Conservation (phyloP, 2,888 invertebrate genomes). For the Patella pellucida region DNA sequence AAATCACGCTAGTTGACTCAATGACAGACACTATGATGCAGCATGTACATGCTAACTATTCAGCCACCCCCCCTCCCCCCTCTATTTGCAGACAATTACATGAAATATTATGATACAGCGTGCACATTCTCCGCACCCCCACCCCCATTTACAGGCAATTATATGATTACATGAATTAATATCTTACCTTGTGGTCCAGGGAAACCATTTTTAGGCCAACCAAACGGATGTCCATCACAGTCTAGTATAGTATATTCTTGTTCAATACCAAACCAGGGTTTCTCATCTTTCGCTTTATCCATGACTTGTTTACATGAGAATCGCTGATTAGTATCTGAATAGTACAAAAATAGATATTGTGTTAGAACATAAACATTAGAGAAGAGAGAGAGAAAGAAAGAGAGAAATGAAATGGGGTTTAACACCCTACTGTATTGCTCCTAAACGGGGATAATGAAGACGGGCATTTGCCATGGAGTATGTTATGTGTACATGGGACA, state of each 20-base stretch:
- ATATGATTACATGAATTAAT: neutral
- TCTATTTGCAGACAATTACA: neutral
- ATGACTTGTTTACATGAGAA: conserved; percentile 71
- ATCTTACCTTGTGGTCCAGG: conserved; percentile 66
- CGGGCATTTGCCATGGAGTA: too few species aligned
- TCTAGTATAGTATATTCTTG: conserved; percentile 75
- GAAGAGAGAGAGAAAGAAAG: too few species aligned
- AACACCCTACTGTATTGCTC: too few species aligned
- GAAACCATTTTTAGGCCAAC: conserved; percentile 70
- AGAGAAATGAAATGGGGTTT: too few species aligned
- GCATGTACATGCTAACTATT: neutral
- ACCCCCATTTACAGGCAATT: neutral
- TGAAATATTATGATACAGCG: too few species aligned
- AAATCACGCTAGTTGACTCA: neutral
- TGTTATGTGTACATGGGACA: too few species aligned
- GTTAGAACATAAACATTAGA: too few species aligned
- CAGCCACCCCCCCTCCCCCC: neutral
- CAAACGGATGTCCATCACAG: conserved; percentile 67
- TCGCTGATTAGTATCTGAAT: conserved; percentile 71
- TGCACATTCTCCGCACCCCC: too few species aligned
- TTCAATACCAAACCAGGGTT: conserved; percentile 75
- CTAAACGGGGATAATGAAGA: too few species aligned
- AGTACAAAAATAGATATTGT: neutral
- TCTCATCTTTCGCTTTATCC: conserved; percentile 67
- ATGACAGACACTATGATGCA: neutral